Conservation (phyloP, 2,113 vertebrate species). For the Urocitellus parryii region DNA sequence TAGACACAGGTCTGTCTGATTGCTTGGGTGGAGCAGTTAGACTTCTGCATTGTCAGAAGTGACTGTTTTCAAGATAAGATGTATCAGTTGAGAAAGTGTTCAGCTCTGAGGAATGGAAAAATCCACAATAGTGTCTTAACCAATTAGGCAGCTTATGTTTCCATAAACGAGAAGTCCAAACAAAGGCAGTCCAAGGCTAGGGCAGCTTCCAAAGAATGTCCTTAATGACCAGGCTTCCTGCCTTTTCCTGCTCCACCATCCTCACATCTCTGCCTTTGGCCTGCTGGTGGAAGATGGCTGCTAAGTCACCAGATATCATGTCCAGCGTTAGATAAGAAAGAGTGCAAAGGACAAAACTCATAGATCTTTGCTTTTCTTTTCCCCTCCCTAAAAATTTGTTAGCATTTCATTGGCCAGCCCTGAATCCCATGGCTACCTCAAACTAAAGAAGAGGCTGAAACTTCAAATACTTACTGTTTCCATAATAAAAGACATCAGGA, state of each 20-base stretch:
- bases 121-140: neutral
- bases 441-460: neutral
- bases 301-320: neutral
- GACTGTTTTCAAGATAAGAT: neutral
- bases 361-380: neutral
- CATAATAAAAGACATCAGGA: neutral
- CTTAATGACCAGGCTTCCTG: neutral
- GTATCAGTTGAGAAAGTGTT: neutral
- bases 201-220: neutral
- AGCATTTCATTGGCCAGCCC: neutral
- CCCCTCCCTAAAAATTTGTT: neutral
- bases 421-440: neutral
- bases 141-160: neutral
- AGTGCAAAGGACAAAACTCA: neutral
- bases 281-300: neutral
- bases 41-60: neutral
- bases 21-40: neutral
- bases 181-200: accelerated
- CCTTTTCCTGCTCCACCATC: neutral
- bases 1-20: neutral
- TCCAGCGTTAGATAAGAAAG: neutral
- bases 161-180: neutral
- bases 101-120: neutral
- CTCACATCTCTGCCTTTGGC: neutral
- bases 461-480: neutral